phyloP scores from a whole-genome alignment of 2,113 vertebrate genomes.

The Ciconia boyciana region DNA sequence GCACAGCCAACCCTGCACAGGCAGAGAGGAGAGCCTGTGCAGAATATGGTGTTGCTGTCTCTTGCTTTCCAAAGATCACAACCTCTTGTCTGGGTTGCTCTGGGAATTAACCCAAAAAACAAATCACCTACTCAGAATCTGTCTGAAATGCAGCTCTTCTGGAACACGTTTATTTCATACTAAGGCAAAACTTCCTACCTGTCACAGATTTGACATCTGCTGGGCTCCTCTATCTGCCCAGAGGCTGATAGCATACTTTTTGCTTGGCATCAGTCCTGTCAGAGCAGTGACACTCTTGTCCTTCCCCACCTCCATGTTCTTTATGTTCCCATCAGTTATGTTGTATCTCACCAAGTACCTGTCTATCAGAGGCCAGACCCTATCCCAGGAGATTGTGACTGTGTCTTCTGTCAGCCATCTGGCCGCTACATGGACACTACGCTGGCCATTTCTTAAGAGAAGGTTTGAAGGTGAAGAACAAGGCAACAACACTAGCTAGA shows the following conservation, averaged over 20 bases:
- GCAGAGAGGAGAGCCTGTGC: neutral
- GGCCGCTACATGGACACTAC: conserved; percentile 52
- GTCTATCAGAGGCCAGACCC: conserved; percentile 70
- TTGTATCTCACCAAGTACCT: conserved; percentile 78
- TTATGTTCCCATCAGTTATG: conserved; percentile 66
- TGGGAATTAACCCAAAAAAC: neutral
- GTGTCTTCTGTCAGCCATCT: conserved; percentile 74
- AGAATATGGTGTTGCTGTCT: neutral
- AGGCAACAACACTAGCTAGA: neutral
- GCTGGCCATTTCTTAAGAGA: conserved; percentile 24
- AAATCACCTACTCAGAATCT: neutral
- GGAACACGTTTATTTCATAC: neutral
- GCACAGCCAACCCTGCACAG: neutral
- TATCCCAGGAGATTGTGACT: conserved; percentile 71
- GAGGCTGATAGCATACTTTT: conserved; percentile 66
- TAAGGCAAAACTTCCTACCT: conserved; percentile 29
- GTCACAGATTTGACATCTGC: conserved; percentile 56
- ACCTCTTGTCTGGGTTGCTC: neutral
- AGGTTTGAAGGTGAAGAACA: neutral
- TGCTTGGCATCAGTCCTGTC: conserved; percentile 68
- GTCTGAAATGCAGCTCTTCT: neutral
- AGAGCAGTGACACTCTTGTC: conserved; percentile 60
- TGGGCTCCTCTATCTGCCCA: conserved; percentile 72
- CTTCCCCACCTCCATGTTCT: conserved; percentile 58
- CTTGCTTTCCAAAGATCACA: neutral